Evolutionary conservation across 2,888 invertebrate species (phyloP).

Genomic region (Lamellibrachia satsuma): DNA sequence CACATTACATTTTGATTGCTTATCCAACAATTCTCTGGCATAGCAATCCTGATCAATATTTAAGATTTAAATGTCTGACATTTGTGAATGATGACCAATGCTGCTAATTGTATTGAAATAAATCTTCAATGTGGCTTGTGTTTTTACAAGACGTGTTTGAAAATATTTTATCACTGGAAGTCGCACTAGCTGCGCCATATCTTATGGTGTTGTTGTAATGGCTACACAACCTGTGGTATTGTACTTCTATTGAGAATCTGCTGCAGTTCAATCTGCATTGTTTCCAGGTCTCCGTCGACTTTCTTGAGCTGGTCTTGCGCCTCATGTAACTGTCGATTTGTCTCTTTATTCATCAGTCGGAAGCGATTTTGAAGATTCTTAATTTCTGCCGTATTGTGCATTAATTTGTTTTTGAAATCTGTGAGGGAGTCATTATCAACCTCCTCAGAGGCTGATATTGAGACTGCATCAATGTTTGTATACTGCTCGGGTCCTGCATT

Average conservation of each 20-base stretch:
- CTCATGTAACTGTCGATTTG: constrained; percentile 33
- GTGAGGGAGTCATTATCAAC: background rate
- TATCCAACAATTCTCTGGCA: background rate
- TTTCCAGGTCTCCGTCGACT: background rate
- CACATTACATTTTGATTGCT: background rate
- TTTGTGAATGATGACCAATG: background rate
- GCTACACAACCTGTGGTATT: background rate
- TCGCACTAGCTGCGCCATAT: background rate
- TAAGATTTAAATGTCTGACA: background rate
- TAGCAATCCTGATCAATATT: background rate
- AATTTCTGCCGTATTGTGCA: constrained; percentile 19
- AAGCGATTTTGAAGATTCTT: constrained; percentile 27
- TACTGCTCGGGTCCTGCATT: background rate
- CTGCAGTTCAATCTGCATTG: background rate
- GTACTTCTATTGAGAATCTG: background rate
- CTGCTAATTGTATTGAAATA: background rate
- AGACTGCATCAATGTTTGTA: background rate
- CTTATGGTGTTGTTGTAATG: background rate
- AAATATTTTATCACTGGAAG: background rate
- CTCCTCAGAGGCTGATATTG: background rate
- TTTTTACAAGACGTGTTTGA: background rate
- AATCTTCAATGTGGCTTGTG: background rate
- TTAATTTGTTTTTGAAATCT: background rate
- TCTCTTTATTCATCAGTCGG: constrained; percentile 30
- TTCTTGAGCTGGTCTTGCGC: constrained; percentile 21